phyloP scores from a whole-genome alignment of 1,140 invertebrate species.

The Nephila pilipes region DNA sequence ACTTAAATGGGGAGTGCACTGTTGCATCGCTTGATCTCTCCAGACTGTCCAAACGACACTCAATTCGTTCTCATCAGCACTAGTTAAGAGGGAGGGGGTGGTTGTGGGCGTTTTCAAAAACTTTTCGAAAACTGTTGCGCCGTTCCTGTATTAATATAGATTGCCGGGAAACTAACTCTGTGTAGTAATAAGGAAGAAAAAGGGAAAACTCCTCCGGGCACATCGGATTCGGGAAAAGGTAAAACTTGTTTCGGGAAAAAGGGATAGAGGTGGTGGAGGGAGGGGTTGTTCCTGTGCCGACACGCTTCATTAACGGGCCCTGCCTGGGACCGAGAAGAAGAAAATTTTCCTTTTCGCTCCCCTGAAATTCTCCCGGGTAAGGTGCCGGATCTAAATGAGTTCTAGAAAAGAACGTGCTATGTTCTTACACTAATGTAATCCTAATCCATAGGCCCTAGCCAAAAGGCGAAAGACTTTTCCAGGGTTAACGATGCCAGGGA shows the following conservation, averaged over 20 bases:
- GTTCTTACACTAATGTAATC: conserved; percentile 76
- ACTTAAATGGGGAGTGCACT: background rate
- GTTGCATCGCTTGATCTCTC: background rate
- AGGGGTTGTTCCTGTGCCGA: conserved; percentile 42
- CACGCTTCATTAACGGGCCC: conserved; percentile 70
- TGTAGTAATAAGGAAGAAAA: conserved; percentile 47
- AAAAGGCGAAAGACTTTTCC: conserved; percentile 62
- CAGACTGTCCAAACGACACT: background rate
- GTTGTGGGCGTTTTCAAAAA: conserved; percentile 57
- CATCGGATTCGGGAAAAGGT: conserved; percentile 61
- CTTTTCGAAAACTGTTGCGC: conserved; percentile 56
- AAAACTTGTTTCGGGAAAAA: conserved; percentile 63
- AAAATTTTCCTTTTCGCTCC: conserved; percentile 60
- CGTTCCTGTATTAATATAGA: conserved; percentile 68
- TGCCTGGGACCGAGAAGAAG: conserved; percentile 57
- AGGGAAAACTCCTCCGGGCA: conserved; percentile 34
- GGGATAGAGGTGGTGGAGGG: background rate
- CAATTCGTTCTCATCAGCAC: conserved; percentile 57
- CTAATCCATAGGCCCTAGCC: conserved; percentile 74
- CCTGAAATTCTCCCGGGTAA: conserved; percentile 40
- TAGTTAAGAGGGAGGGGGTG: background rate
- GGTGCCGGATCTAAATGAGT: conserved; percentile 76
- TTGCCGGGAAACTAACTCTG: conserved; percentile 34
- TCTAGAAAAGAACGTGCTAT: conserved; percentile 74
- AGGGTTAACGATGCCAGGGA: conserved; percentile 73